These are phyloP conservation scores for Galbula dea DNA, from an alignment of 2,113 vertebrate genomes.

Conservation along the genomic window DNA sequence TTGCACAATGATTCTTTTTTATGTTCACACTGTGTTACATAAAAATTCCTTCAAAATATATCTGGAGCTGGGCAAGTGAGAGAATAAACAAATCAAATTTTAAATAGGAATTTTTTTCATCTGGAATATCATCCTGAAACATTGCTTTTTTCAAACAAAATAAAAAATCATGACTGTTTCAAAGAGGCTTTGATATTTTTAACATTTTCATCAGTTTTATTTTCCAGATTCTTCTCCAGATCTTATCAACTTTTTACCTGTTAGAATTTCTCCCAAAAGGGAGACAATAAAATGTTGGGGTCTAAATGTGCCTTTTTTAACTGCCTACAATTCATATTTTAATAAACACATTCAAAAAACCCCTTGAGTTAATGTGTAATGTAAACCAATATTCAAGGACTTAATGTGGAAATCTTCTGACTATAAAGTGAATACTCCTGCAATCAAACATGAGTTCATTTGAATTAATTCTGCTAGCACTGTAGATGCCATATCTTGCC, in stretches of 20 bases:
- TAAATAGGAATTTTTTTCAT: not conserved
- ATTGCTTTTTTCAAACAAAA: not conserved
- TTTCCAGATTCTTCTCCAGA: not conserved
- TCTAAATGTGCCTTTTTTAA: not conserved
- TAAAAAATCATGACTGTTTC: not conserved
- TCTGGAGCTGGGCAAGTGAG: not conserved
- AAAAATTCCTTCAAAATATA: not conserved
- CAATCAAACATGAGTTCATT: not conserved
- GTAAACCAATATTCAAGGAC: not conserved
- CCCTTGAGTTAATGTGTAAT: not conserved
- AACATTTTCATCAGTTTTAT: not conserved
- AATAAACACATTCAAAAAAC: accelerated
- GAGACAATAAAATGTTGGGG: not conserved
- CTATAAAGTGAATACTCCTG: not conserved
- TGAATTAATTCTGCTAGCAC: not conserved
- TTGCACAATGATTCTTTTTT: not conserved
- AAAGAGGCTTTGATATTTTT: not conserved
- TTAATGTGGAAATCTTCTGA: not conserved
- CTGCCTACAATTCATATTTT: not conserved
- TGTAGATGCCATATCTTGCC: not conserved
- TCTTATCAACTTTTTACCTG: not conserved
- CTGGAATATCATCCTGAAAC: not conserved
- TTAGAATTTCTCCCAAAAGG: not conserved
- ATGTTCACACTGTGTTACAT: not conserved
- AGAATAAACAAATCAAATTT: not conserved